These are phyloP conservation scores for Equus quagga DNA, from an alignment of 2,113 vertebrate species.

Conservation along the genomic window DNA sequence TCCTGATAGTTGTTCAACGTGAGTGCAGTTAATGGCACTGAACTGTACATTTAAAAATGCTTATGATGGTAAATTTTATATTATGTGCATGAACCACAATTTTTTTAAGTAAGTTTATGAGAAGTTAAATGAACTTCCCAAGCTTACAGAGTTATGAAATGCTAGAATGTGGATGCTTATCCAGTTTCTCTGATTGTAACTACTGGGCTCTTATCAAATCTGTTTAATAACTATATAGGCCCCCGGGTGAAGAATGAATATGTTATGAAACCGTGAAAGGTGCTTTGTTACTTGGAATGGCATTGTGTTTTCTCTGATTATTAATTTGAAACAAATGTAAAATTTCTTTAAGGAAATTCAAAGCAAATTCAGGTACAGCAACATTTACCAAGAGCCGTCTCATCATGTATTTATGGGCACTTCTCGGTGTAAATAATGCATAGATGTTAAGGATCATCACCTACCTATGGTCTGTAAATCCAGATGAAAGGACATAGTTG, in stretches of 20 bases:
- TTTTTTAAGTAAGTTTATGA: background rate
- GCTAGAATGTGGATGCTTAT: background rate
- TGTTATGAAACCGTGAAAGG: background rate
- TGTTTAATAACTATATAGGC: background rate
- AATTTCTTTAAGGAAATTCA: background rate
- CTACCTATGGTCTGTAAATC: conserved; percentile 41
- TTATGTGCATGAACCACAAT: background rate
- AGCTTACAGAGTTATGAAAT: background rate
- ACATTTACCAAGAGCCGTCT: background rate
- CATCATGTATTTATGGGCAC: background rate
- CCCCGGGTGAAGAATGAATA: background rate
- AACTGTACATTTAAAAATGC: background rate
- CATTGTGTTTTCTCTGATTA: background rate
- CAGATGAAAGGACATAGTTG: conserved; percentile 61
- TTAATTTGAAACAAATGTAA: background rate
- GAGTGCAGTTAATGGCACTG: background rate
- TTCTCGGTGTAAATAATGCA: conserved; percentile 65
- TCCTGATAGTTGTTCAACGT: background rate
- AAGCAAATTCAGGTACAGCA: background rate
- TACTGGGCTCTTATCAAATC: background rate
- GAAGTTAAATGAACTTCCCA: background rate
- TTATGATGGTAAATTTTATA: background rate
- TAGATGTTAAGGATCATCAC: conserved; percentile 58
- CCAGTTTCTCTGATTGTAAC: background rate
- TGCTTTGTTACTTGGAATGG: background rate